Evolutionary conservation across 2,113 vertebrate species (phyloP), one percentile per base, ranked within the genome.

Genomic region (Hippoglossus stenolepis): DNA sequence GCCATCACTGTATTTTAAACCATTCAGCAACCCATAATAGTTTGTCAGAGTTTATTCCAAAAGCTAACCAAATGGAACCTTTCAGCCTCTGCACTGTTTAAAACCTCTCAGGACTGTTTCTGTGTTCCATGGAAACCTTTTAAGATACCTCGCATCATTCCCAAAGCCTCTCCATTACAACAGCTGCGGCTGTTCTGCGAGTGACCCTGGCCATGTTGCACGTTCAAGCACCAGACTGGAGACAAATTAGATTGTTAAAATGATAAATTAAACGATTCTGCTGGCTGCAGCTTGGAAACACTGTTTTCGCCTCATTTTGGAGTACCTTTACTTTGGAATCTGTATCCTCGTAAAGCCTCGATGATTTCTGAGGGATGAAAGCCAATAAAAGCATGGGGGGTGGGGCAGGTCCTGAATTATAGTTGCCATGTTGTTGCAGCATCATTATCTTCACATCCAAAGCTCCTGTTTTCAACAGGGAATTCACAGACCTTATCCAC

Each of bases 401-500:
- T 2, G 57, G 57, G 54, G 53, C 13, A 10, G 45, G 26, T 23
- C 28, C 59, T 28, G 31, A 70, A 77, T 79, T 72, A 75, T 38
- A 51, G 54, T 83, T 85, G 86, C 82, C 24, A 24, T 79, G 65
- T 77, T 79, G 77, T 81, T 82, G 75, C 77, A 64, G 58, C 73
- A 85, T 87, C 83, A 74, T 84, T 76, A 90, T 84, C 75, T 68
- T 65, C 64, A 82, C 75, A 87, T 79, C 82, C 61, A 75, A 89
- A 86, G 75, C 75, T 73, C 70, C 53, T 0, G 2, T n/a, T 63
- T 79, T 57, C 77, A 35, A 60, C 60, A 72, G 82, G 89, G 84
- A 80, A 85, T 88, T 73, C 54, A 43, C 45, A 0, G 0, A 51
- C 63, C 75, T 66, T 11, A 74, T 77, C 60, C 65, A n/a, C 11